Percentiles rank a stretch among this genome's conserved stretches.
These are phyloP conservation scores for Epizoanthus rinbou DNA, from an alignment of 92 coral and sea anemone species.

Conservation along the genomic window DNA sequence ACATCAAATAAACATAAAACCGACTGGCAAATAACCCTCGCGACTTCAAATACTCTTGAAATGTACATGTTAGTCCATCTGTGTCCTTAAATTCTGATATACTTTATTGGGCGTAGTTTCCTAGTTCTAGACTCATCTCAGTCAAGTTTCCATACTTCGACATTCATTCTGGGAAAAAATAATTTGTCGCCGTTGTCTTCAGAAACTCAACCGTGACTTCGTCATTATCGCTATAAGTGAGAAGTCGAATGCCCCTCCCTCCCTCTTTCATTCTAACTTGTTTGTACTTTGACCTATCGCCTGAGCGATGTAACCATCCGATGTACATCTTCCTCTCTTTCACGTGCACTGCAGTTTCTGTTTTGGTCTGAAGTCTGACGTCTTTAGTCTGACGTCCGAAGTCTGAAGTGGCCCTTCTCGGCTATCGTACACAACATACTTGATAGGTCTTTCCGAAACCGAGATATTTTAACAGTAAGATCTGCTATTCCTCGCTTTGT, in stretches of 20 bases:
- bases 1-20: constrained; percentile 52
- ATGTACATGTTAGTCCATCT: constrained; percentile 51
- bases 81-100: constrained; percentile 48
- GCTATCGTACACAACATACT: too few relatives aligned
- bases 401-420: too few relatives aligned
- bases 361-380: constrained; percentile 26
- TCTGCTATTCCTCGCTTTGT: too few relatives aligned
- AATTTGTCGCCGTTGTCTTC: constrained; percentile 43
- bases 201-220: constrained; percentile 46
- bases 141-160: constrained; percentile 51
- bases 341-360: constrained; percentile 1
- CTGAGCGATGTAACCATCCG: constrained; percentile 61
- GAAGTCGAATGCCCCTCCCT: constrained; percentile 51
- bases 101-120: constrained; percentile 59
- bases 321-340: constrained; percentile 49
- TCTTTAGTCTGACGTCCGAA: too few relatives aligned
- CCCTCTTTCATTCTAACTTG: constrained; percentile 56
- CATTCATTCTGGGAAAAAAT: constrained; percentile 57
- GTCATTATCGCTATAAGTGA: constrained; percentile 48
- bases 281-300: constrained; percentile 31
- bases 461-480: too few relatives aligned
- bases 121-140: constrained; percentile 43
- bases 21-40: constrained; percentile 59
- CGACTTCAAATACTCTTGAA: constrained; percentile 55
- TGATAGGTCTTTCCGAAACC: too few relatives aligned